Evolutionary conservation across 2,888 invertebrate genomes (phyloP), one percentile per base, ranked within the genome.

Genomic region (Tholera decimalis): DNA sequence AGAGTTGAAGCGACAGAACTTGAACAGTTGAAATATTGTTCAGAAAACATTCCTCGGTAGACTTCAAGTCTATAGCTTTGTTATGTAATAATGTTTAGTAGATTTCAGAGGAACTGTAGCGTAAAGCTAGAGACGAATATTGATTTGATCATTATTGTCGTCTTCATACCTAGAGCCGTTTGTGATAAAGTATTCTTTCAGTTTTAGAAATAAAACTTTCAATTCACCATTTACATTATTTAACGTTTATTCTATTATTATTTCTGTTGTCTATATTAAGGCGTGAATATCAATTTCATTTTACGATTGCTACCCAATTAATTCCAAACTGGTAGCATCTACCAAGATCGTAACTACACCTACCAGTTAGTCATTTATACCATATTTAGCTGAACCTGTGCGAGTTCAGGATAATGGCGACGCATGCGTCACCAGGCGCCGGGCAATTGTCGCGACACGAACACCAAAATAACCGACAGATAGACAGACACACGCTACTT

Each of bases 381-480:
- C 88, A 87, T 88, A 89, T 90, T 89, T 91, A 92, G 90, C 81
- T 75, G 83, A 85, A 86, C 83, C 81, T 82, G 80, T 84, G 80
- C 79, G 85, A 82, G 86, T 80, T 83, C 88, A 85, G 85, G 86
- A 89, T 89, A 89, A 89, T 88, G 81, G 85, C 80, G 85, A 85
- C 79, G 84, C 73, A 88, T 92, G 92, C 88, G 93, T 93, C 93
- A 92, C 81, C 80, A 69, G 85, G 85, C 88, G 89, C 85, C 90
- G 82, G 62, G 2, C 83, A 85, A 87, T 84, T 83, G 89, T 87
- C 88, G 87, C 86, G 86, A 85, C 87, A 70, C 51, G 79, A 63
- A 61, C 71, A 81, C 82, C 74, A 69, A 88, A 89, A 89, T 89
- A 89, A 82, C 85, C 76, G 59, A 77, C 74, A 72, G 73, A 81